Percentiles rank a stretch among this genome's conserved stretches.
Evolutionary conservation across 2,888 invertebrate genomes (phyloP).

Genomic region (Leucoma salicis): DNA sequence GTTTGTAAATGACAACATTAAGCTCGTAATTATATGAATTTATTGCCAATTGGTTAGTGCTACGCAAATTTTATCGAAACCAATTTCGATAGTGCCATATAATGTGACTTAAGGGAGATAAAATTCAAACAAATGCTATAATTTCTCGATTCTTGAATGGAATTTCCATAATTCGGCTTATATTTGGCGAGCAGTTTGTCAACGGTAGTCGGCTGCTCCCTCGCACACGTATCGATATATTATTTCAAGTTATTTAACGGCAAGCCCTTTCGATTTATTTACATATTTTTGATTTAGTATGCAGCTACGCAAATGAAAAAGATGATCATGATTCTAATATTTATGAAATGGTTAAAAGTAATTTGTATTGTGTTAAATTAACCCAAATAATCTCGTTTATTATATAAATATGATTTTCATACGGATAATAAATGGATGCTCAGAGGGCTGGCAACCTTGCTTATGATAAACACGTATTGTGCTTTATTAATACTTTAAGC

Average conservation of each 20-base stretch:
- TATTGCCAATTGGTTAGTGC: slow-evolving; percentile 61
- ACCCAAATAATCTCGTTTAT: too few relatives aligned
- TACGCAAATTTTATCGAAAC: slow-evolving; percentile 69
- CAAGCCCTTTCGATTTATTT: slow-evolving; percentile 45
- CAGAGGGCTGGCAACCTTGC: too few relatives aligned
- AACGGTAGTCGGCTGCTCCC: slow-evolving; percentile 36
- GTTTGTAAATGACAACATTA: slow-evolving; percentile 54
- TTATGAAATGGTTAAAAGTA: too few relatives aligned
- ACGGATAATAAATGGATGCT: too few relatives aligned
- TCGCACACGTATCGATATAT: slow-evolving; percentile 36
- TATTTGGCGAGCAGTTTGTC: slow-evolving; percentile 60
- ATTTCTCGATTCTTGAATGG: slow-evolving; percentile 63
- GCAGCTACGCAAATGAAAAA: slow-evolving; percentile 38
- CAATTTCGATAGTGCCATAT: slow-evolving; percentile 73
- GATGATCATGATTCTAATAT: slow-evolving; percentile 15
- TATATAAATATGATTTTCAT: too few relatives aligned
- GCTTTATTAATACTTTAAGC: too few relatives aligned
- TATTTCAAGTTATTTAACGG: slow-evolving; percentile 54
- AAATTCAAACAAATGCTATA: slow-evolving; percentile 63
- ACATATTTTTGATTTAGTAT: slow-evolving; percentile 48
- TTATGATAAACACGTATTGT: too few relatives aligned
- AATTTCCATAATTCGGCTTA: slow-evolving; percentile 68
- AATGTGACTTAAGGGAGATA: slow-evolving; percentile 60
- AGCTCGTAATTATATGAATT: slow-evolving; percentile 68
- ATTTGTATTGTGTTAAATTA: too few relatives aligned